Base-by-base conservation (phyloP, 2,113 vertebrate species). In the Cyprinus carpio region DNA sequence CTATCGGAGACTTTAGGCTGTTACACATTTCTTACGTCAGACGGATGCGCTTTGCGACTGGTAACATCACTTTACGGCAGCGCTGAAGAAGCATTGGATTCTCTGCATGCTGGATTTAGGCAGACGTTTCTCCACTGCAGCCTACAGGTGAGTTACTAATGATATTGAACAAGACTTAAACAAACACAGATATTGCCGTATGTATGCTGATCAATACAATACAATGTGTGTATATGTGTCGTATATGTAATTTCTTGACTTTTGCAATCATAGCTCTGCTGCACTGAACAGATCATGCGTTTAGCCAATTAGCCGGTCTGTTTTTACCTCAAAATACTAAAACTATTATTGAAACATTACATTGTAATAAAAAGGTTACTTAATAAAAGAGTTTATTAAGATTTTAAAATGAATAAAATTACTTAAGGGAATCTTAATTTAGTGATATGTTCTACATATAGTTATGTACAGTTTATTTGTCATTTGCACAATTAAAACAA, bases 21-120 rank as follows among this genome's bases (percentile, higher is more conserved):
- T 69, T 81, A 15, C 37, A 56, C 4, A 20, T 37, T 27, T 75
- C 12, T 95, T 95, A 94, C 94, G 86, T 95, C 95, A 95, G 94
- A 88, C 86, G 4, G 46, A n/a, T 20, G 60, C 8, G 29, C 25
- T 76, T 87, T 86, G 78, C 87, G 87, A 20, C 49, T 84, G 79
- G 54, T 58, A 54, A 13, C 27, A 13, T 37, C 6, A 46, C 81
- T 86, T 86, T 84, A 82, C 84, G 85, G 81, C 79, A 43, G 46
- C 37, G 7, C 5, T 37, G 5, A 23, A 1, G 15, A 18, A 49
- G 49, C 20, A 51, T 85, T 46, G 67, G 25, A 46, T 4, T 13
- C 23, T 0, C 16, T 62, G 8, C 82, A 86, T 71, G 85, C 58
- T 29, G 71, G 13, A 10, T 46, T 80, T 40, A 54, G 9, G 11